phyloP scores from a whole-genome alignment of 2,797 vertebrate species.

The Catamblyrhynchus diadema region DNA sequence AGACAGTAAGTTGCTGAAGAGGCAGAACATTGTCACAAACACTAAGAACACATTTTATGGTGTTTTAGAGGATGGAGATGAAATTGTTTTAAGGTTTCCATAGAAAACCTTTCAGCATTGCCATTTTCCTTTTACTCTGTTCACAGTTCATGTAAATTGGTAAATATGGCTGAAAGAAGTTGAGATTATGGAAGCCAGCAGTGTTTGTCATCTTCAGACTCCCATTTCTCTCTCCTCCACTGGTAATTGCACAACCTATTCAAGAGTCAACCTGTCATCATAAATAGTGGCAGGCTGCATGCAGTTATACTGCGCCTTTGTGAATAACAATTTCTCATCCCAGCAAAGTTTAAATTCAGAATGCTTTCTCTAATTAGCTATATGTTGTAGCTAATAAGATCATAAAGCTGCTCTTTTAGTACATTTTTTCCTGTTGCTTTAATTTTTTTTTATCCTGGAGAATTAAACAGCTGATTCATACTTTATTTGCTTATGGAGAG shows the following conservation, averaged over 20 bases:
- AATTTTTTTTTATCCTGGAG: background rate
- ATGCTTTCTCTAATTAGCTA: background rate
- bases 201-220: background rate
- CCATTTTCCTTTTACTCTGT: background rate
- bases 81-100: background rate
- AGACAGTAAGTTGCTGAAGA: background rate
- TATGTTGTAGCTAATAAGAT: background rate
- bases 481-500: background rate
- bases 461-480: background rate
- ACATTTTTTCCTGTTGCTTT: background rate
- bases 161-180: slow-evolving; percentile 37
- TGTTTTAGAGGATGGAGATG: background rate
- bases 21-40: background rate
- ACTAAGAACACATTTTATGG: background rate
- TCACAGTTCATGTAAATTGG: background rate
- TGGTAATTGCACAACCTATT: slow-evolving; percentile 8
- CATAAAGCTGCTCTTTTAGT: background rate
- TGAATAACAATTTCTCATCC: background rate
- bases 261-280: background rate
- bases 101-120: background rate
- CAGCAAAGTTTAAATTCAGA: background rate
- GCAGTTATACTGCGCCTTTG: background rate
- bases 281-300: background rate
- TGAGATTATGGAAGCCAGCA: background rate
- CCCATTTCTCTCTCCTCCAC: background rate